Base-by-base conservation (phyloP, 2,888 invertebrate species). In the Merodon equestris region DNA sequence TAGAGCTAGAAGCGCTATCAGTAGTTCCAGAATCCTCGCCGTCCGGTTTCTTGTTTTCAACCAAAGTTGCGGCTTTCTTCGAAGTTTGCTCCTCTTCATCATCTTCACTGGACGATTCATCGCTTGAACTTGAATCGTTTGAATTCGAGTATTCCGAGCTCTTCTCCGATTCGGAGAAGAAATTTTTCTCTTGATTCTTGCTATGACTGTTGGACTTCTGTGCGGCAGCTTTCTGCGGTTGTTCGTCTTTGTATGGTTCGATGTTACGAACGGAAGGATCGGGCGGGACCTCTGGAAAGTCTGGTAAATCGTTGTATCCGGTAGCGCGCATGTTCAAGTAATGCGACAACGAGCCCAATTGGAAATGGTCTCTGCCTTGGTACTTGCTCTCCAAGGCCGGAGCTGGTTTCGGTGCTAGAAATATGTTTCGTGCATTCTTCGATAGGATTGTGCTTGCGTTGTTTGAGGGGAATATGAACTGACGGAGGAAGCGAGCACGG, bases 281-380 rank as follows among this genome's bases (percentile, higher is more conserved):
- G 0, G 95, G 94, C 0, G 95, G 92, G 5, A 90, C 90, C 56
- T 91, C 91, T 0, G 99, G 98, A 87, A 96, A 95, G 1, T 91
- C 88, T 0, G 98, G 97, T 83, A 99, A 90, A 71, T 97, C 93
- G 81, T 95, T 93, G 90, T 99, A 99, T 3, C 97, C 98, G 40
- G 90, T 91, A 0, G 97, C 96, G 70, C 94, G 91, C 84, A 92
- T 90, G 84, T 98, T 97, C 73, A 99, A 91, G 87, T 97, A 96
- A 90, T 98, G 98, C 0, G 99, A 98, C 63, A 99, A 90, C 0
- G 98, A 96, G 1, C 99, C 98, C 85, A 99, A 90, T 83, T 98
- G 98, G 89, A 94, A 97, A 84, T 95, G 93, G 87, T 95, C 95
- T 42, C 95, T 92, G 84, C 95, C 94, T 89, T 94, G 94, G 84